A percentile compares a stretch with the other conserved stretches of the same genome.
These are phyloP conservation scores for Pelobates cultripes DNA, from an alignment of 2,797 vertebrate species.

Conservation along the genomic window DNA sequence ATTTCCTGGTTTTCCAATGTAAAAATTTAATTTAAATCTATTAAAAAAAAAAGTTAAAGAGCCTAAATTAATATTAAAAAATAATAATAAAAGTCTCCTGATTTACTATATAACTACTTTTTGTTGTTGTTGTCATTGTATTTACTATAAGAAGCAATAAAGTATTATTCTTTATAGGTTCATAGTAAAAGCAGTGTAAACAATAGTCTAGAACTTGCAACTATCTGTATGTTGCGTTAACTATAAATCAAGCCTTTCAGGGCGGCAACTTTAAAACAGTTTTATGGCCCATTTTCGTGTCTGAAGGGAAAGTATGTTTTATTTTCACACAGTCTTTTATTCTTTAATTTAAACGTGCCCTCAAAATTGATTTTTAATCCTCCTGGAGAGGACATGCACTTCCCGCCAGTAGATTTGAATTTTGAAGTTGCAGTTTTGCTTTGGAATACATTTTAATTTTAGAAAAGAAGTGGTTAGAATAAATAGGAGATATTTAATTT, in stretches of 20 bases:
- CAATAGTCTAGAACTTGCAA: conserved; percentile 10
- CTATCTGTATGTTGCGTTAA: conserved; percentile 5
- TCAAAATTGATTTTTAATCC: not conserved
- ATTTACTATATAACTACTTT: no score
- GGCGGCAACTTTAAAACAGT: conserved; percentile 48
- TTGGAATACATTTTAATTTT: not conserved
- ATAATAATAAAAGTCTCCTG: no score
- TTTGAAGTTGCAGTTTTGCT: not conserved
- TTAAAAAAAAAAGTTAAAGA: no score
- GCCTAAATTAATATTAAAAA: no score
- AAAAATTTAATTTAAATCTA: no score
- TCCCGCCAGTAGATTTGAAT: not conserved
- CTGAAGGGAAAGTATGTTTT: not conserved
- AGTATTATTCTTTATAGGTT: not conserved
- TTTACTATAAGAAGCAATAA: no score
- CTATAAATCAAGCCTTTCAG: conserved; percentile 44
- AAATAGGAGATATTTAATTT: not conserved
- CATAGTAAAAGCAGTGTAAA: conserved; percentile 9
- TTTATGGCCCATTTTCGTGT: conserved; percentile 23
- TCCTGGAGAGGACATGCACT: not conserved
- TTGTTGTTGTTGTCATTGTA: no score
- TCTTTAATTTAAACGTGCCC: not conserved
- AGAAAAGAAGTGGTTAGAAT: not conserved
- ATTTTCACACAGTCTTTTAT: not conserved
- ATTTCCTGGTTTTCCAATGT: no score